Conservation (phyloP, 2,797 vertebrate genomes). For the Sebastes alutus region DNA sequence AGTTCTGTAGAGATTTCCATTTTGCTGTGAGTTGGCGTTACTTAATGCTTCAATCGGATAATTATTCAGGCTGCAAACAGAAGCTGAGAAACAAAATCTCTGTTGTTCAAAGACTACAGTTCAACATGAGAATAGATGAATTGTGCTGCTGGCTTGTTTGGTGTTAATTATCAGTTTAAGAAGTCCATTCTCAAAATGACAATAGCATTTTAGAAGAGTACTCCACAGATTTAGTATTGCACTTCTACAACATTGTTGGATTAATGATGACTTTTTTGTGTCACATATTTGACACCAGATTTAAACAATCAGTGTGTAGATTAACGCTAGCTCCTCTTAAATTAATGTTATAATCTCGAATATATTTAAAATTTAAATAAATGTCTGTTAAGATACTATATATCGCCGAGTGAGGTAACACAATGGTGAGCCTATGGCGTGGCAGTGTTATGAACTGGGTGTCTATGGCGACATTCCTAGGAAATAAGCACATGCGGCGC, state of each 20-base stretch:
- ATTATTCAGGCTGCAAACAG: neutral
- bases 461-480: no score
- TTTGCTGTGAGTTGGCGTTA: neutral
- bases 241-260: no score
- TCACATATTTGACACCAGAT: no score
- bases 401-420: neutral
- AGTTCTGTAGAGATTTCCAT: neutral
- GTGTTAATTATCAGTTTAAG: neutral
- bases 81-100: neutral
- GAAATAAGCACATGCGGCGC: no score
- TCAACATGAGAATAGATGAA: neutral
- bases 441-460: neutral
- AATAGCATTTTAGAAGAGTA: neutral
- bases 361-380: neutral
- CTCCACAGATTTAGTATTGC: no score
- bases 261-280: no score
- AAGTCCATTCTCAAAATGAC: neutral
- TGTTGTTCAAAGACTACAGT: neutral
- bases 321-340: neutral
- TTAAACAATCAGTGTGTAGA: no score
- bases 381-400: neutral
- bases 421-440: neutral
- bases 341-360: neutral
- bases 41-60: neutral
- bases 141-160: neutral